phyloP scores from a whole-genome alignment of 2,113 vertebrate species.

The Fregata magnificens region DNA sequence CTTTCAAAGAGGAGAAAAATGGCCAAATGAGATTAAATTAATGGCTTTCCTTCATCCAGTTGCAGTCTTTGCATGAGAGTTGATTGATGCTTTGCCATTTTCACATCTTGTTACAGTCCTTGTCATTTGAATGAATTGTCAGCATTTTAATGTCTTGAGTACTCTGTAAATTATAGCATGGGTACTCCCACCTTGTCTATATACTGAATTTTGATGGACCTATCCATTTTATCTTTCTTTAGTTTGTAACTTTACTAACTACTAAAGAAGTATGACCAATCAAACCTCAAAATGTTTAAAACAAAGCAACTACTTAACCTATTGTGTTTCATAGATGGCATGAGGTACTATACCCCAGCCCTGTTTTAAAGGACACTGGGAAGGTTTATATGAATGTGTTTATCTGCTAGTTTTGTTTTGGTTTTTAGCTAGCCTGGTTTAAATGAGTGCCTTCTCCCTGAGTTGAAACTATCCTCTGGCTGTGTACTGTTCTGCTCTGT shows the following conservation, averaged over 20 bases:
- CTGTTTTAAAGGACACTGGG: background rate
- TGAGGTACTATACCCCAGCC: background rate
- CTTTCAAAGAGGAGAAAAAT: constrained; percentile 10
- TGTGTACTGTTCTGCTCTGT: background rate
- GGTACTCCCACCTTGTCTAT: background rate
- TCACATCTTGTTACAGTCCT: background rate
- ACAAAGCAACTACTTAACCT: background rate
- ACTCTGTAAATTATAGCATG: background rate
- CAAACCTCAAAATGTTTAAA: background rate
- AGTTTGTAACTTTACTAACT: background rate
- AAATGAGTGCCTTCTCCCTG: background rate
- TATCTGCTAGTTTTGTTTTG: background rate
- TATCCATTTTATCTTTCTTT: background rate
- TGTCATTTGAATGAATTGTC: background rate
- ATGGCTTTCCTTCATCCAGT: background rate
- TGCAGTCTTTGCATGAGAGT: background rate
- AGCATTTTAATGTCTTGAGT: background rate
- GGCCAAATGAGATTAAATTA: background rate
- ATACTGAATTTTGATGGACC: background rate
- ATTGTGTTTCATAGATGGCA: background rate
- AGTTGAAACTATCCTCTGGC: background rate
- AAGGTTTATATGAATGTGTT: rapidly evolving
- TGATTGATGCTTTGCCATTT: constrained; percentile 10
- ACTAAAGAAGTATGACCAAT: background rate
- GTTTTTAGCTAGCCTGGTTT: rapidly evolving